These are phyloP conservation scores for Drosophila nigricruria DNA, from an alignment of 2,888 invertebrate species.

Conservation along the genomic window DNA sequence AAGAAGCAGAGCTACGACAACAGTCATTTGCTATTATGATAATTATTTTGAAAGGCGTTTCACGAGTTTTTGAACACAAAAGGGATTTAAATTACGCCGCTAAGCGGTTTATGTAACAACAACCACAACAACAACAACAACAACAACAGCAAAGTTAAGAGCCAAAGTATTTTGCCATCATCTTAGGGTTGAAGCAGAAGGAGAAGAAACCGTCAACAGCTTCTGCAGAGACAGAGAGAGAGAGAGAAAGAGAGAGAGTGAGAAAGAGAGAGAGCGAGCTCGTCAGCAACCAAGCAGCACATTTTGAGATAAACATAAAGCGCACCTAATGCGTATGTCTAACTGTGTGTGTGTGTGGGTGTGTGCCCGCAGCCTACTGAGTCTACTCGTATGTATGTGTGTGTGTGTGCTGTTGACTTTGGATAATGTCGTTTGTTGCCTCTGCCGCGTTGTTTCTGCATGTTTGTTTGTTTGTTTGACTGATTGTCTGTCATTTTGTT, in stretches of 20 bases:
- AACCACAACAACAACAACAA: conserved; percentile 36
- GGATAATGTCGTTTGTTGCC: conserved; percentile 76
- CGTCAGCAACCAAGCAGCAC: conserved; percentile 76
- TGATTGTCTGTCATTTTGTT: conserved; percentile 73
- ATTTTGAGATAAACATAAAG: conserved; percentile 77
- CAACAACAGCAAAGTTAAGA: conserved; percentile 60
- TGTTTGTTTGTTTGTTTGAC: conserved; percentile 68
- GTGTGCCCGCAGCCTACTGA: not conserved
- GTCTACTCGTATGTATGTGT: conserved; percentile 1
- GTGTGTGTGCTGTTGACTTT: conserved; percentile 67
- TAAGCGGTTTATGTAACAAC: conserved; percentile 72
- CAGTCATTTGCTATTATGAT: conserved; percentile 69
- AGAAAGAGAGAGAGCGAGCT: conserved; percentile 36
- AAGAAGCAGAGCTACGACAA: too few relatives aligned
- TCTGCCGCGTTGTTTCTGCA: conserved; percentile 28
- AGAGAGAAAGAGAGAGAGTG: not conserved
- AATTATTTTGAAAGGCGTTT: conserved; percentile 72
- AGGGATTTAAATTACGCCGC: conserved; percentile 77
- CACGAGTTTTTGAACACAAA: conserved; percentile 75
- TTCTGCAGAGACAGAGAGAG: not conserved
- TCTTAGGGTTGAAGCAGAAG: conserved; percentile 25
- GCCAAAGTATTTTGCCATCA: conserved; percentile 56
- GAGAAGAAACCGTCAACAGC: not conserved
- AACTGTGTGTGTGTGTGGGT: not conserved
- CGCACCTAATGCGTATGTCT: conserved; percentile 65